phyloP scores from a whole-genome alignment of 1,140 invertebrate genomes.

The Euura saliciscinereae region DNA sequence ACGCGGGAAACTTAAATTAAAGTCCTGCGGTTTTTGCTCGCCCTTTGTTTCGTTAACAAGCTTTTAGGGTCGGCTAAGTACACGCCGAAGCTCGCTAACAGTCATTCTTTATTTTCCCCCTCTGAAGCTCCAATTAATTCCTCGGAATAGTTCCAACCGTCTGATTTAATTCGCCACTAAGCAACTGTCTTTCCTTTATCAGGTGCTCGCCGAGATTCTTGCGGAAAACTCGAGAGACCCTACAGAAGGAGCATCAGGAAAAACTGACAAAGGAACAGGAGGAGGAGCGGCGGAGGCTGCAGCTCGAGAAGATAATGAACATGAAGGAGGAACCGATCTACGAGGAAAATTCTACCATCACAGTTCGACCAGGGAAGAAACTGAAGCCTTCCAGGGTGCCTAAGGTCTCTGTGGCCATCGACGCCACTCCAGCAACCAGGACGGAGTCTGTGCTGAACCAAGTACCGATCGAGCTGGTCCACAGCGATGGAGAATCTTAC shows the following conservation, averaged over 20 bases:
- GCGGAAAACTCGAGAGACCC: slow-evolving; percentile 54
- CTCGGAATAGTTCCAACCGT: too few species aligned
- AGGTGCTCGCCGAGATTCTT: slow-evolving; percentile 72
- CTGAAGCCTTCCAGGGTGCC: slow-evolving; percentile 55
- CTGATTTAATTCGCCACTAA: slow-evolving; percentile 2
- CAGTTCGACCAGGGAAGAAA: slow-evolving; percentile 56
- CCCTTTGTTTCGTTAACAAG: too few species aligned
- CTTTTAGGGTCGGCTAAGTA: not conserved
- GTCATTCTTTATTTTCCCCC: not conserved
- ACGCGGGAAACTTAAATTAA: not conserved
- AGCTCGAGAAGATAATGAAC: slow-evolving; percentile 48
- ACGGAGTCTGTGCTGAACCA: slow-evolving; percentile 75
- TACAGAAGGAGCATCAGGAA: slow-evolving; percentile 53
- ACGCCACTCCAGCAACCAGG: slow-evolving; percentile 74
- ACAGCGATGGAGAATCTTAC: slow-evolving; percentile 37
- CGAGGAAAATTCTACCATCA: slow-evolving; percentile 54
- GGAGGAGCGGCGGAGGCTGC: slow-evolving; percentile 46
- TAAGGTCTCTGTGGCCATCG: slow-evolving; percentile 76
- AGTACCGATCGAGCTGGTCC: slow-evolving; percentile 74
- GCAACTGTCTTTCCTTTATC: slow-evolving; percentile 12
- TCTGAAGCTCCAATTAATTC: not conserved
- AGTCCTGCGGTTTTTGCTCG: too few species aligned
- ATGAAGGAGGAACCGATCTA: slow-evolving; percentile 51
- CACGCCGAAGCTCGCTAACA: not conserved
- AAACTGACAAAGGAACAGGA: slow-evolving; percentile 60